Percentiles rank a stretch among this genome's conserved stretches.
phyloP scores from a whole-genome alignment of 2,888 invertebrate genomes.

The Thereva nobilitata region DNA sequence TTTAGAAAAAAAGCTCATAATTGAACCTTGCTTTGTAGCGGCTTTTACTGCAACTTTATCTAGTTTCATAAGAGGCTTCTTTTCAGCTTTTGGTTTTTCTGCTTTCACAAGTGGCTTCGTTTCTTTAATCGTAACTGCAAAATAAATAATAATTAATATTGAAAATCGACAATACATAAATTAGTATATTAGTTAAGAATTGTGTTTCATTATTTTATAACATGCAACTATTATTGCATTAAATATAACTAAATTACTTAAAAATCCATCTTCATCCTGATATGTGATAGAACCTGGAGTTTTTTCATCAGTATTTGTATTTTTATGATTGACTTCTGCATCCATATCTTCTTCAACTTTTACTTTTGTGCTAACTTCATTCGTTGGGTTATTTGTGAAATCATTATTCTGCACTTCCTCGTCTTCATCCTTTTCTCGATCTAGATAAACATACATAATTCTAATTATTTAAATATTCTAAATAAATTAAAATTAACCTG shows the following conservation, averaged over 20 bases:
- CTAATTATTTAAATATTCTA: not conserved
- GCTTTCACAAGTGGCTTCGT: not conserved
- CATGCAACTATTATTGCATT: no score
- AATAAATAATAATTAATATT: not conserved
- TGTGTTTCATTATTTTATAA: no score
- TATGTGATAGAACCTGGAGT: not conserved
- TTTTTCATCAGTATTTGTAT: not conserved
- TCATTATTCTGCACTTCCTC: no score
- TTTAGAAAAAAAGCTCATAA: conserved; percentile 14
- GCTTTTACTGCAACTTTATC: conserved; percentile 16
- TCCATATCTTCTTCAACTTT: not conserved
- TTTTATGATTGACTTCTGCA: no score
- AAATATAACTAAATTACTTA: conserved; percentile 1
- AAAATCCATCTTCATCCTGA: conserved; percentile 25
- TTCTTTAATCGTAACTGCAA: conserved; percentile 25
- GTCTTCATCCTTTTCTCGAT: not conserved
- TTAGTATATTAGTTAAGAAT: not conserved
- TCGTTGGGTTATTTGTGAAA: no score
- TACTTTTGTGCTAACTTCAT: not conserved
- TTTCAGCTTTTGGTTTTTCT: not conserved
- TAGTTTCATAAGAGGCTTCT: conserved; percentile 8
- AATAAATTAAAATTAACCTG: conserved; percentile 5
- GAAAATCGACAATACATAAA: not conserved
- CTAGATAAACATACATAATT: not conserved
- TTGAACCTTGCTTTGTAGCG: conserved; percentile 20